Base-by-base conservation (phyloP, 2,797 vertebrate genomes). In the Heterohyrax brucei region DNA sequence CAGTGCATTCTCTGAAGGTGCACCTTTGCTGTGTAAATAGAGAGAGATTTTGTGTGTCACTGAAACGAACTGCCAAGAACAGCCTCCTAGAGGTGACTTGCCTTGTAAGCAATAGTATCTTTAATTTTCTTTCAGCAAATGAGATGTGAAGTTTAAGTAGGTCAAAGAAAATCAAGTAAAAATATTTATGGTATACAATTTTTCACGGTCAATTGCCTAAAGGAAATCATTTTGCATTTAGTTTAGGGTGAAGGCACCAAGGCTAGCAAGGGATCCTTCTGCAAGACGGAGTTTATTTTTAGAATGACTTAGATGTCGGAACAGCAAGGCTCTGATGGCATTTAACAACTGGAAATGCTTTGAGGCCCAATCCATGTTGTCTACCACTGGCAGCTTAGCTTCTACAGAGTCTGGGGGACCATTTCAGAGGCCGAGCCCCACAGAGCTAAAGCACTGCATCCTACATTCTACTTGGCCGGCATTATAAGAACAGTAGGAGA, bases 51-150 rank as follows among this genome's bases (percentile, higher is more conserved):
- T 81, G 75, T 13, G 59, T 64, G 68, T 61, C 68, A 39, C n/a
- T 96, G 77, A 94, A 93, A 94, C 82, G 83, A 93, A 90, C 72
- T 59, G 30, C 56, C 39, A 96, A 66, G 64, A 53, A 73, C 68
- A 91, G 56, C 26, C 33, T 88, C 44, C 10, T 82, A 28, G n/a
- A 81, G 68, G 70, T 87, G 85, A 95, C 87, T 33, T 86, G 46
- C 2, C 14, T 85, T 92, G 90, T 80, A 82, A 59, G 33, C 56
- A 93, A 56, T 59, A 93, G 50, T 53, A 83, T 16, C 26, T 92
- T 94, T 66, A 97, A 95, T n/a, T 91, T 95, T 26, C 94, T 96
- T 56, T 70, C 89, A 78, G 44, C 48, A 97, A 96, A 91, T 79
- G 0, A 76, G 78, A 68, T 72, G 82, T 61, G 87, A 95, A 3